Base-by-base conservation (phyloP, 2,888 invertebrate species). In the Temnothorax unifasciatus region DNA sequence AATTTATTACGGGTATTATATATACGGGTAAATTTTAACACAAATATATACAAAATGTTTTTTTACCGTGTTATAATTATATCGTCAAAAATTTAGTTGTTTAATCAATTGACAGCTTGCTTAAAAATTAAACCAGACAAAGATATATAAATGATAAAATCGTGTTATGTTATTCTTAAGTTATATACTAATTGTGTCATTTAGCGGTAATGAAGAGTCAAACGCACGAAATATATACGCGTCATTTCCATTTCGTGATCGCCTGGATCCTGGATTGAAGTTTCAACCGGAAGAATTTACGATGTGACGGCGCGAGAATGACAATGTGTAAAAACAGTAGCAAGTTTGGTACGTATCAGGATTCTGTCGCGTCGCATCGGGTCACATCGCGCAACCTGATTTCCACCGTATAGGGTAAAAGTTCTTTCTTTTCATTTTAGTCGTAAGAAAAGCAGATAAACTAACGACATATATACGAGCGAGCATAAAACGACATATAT, bases 371-470 rank as follows among this genome's bases (percentile, higher is more conserved):
- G 69, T 57, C 41, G 59, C 18, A 18, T 44, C 44, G 69, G 15
- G 44, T 47, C 18, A 21, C 73, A 38, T 73, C 59, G 79, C 79
- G 59, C 79, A 73, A 38, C 38, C 73, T 50, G 79, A 73, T 81
- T 81, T 73, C 25, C 54, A 54, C 54, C 41, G 41, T 52, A 25
- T 52, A 25, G 41, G 4, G 18, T 18, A 21, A n/a, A 47, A 21
- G 79, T 47, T 34, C 66, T 59, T 59, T 69, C 59, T 59, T 59
- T 57, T 34, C 34, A 13, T 34, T 59, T 71, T 59, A 47, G 59
- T 59, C 18, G 71, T 71, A 79, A 79, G 79, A 79, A 79, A 71
- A 79, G 71, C 79, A 79, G 79, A 79, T 79, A 79, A 79, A 79
- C 69, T 34, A 21, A 18, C 57, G 69, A 71, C 71, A 41, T 59